These are phyloP conservation scores for Hydrochoerus hydrochaeris DNA, from an alignment of 2,113 vertebrate genomes.

Conservation along the genomic window DNA sequence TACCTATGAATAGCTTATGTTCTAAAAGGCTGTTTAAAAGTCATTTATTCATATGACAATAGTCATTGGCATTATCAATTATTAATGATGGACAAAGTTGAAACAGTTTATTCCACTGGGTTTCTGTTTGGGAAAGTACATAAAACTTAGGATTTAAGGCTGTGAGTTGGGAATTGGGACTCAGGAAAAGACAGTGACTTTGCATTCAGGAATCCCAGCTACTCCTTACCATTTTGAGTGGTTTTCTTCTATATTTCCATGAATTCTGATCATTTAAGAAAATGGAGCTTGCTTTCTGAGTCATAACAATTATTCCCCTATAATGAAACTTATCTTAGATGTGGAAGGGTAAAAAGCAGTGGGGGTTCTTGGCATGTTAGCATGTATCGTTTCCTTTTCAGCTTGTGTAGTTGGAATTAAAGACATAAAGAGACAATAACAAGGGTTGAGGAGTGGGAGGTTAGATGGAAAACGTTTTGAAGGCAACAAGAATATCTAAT, in stretches of 20 bases:
- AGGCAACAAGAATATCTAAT: neutral
- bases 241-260: neutral
- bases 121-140: neutral
- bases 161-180: neutral
- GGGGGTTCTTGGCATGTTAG: neutral
- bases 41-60: neutral
- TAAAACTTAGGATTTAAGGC: neutral
- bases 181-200: neutral
- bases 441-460: neutral
- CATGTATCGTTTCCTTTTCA: neutral
- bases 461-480: neutral
- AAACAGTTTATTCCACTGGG: neutral
- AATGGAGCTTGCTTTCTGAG: neutral
- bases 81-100: neutral
- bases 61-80: neutral
- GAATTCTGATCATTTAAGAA: neutral
- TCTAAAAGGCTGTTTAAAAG: neutral
- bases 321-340: neutral
- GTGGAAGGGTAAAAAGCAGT: neutral
- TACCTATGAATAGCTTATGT: neutral
- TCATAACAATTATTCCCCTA: neutral
- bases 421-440: neutral
- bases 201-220: neutral
- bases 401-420: neutral
- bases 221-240: neutral